These are phyloP conservation scores for Temnothorax curvispinosus DNA, from an alignment of 1,140 invertebrate species.

Conservation along the genomic window DNA sequence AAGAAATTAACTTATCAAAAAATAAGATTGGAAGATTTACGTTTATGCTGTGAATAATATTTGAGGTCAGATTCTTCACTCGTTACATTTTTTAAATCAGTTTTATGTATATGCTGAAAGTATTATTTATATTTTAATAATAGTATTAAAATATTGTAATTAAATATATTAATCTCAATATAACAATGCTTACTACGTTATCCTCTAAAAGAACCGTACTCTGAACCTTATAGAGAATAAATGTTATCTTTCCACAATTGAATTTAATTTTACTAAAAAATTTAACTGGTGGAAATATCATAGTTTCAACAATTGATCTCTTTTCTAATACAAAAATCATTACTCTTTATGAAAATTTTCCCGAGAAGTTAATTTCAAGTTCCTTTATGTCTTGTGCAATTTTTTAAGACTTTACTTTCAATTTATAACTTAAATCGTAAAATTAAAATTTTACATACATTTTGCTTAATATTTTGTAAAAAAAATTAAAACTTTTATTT, in stretches of 20 bases:
- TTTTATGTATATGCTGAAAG: no score
- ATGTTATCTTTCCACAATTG: no score
- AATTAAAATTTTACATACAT: not conserved
- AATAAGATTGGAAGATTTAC: not conserved
- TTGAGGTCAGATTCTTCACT: not conserved
- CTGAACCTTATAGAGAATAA: no score
- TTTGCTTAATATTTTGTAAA: not conserved
- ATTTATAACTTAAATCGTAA: not conserved
- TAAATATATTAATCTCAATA: no score
- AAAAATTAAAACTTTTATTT: not conserved
- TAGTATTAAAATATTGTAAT: no score
- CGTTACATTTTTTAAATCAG: not conserved
- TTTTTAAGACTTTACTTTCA: not conserved
- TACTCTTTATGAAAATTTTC: not conserved
- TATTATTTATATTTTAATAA: no score
- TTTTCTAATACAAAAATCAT: not conserved
- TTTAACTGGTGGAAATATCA: no score
- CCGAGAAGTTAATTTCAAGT: not conserved
- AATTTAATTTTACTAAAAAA: no score
- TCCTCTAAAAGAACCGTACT: no score
- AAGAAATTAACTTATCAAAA: not conserved
- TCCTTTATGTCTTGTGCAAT: not conserved
- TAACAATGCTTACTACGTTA: no score
- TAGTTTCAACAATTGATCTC: no score
- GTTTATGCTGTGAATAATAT: not conserved